phyloP scores from a whole-genome alignment of 1,140 invertebrate genomes.

The Kradibia gibbosae region DNA sequence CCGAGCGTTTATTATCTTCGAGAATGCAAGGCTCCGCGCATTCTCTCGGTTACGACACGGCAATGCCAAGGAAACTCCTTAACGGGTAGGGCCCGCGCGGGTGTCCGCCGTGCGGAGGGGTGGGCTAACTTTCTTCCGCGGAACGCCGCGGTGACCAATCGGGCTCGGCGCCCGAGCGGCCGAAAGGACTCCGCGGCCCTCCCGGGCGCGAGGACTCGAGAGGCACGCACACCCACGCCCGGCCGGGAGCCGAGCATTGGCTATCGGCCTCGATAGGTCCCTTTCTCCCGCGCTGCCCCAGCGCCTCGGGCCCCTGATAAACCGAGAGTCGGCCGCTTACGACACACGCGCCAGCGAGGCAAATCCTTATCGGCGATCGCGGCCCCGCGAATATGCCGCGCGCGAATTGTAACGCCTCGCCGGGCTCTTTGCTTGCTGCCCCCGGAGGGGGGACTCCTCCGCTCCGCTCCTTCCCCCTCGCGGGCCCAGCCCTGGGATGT shows the following conservation, averaged over 20 bases:
- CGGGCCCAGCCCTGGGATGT: neutral
- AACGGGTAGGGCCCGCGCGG: neutral
- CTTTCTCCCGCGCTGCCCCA: constrained; percentile 14
- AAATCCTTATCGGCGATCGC: constrained; percentile 34
- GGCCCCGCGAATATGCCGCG: neutral
- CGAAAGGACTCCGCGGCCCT: neutral
- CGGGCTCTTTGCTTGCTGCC: neutral
- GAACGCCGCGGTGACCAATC: neutral
- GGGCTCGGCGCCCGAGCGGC: neutral
- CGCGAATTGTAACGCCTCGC: neutral
- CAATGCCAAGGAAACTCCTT: neutral
- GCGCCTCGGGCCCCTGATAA: constrained; percentile 24
- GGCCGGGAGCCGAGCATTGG: neutral
- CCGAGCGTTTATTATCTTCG: neutral
- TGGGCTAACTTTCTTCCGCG: constrained; percentile 1
- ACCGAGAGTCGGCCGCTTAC: constrained; percentile 13
- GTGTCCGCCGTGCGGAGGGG: neutral
- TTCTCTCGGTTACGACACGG: constrained; percentile 4
- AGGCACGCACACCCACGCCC: constrained; percentile 18
- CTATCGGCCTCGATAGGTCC: constrained; percentile 13
- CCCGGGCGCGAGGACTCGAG: neutral
- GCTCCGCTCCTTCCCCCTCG: neutral
- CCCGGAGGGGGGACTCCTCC: neutral
- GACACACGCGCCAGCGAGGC: neutral
- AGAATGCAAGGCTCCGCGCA: neutral